These are phyloP conservation scores for Clarias macrocephalus DNA, from an alignment of 2,113 vertebrate genomes.

Conservation along the genomic window DNA sequence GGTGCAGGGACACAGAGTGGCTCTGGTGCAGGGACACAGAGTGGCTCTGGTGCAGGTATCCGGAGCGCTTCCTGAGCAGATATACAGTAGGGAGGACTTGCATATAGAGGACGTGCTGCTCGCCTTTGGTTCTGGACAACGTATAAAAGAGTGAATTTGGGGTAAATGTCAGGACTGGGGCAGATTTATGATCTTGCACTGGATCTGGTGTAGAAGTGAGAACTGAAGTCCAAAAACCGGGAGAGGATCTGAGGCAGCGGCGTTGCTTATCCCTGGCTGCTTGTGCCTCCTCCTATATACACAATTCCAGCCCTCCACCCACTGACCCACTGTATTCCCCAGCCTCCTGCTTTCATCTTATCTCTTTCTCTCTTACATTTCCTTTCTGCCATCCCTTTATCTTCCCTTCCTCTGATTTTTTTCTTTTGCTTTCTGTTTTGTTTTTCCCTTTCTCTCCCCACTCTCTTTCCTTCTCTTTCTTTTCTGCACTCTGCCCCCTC, in stretches of 20 bases:
- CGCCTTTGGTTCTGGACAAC: neutral
- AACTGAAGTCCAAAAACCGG: neutral
- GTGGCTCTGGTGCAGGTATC: neutral
- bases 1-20: no score
- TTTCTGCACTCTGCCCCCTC: neutral
- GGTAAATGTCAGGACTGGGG: neutral
- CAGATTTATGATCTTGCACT: neutral
- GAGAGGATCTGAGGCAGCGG: constrained; percentile 2
- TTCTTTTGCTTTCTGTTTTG: neutral
- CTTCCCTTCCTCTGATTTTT: neutral
- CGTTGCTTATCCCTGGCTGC: neutral
- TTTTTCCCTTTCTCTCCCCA: neutral
- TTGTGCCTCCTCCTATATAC: neutral
- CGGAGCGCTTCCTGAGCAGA: neutral
- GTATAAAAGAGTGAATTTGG: neutral
- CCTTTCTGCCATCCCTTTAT: neutral
- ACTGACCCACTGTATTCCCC: constrained; percentile 2
- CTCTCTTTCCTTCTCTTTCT: constrained; percentile 2
- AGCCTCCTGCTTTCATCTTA: neutral
- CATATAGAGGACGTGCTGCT: neutral
- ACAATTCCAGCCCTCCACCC: neutral
- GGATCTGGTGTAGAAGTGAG: neutral
- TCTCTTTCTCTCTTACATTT: neutral
- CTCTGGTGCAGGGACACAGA: neutral
- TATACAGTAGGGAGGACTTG: neutral